Percentiles rank a stretch among this genome's conserved stretches.
These are phyloP conservation scores for Sebastes oblongus DNA, from an alignment of 2,797 vertebrate species.

Conservation along the genomic window DNA sequence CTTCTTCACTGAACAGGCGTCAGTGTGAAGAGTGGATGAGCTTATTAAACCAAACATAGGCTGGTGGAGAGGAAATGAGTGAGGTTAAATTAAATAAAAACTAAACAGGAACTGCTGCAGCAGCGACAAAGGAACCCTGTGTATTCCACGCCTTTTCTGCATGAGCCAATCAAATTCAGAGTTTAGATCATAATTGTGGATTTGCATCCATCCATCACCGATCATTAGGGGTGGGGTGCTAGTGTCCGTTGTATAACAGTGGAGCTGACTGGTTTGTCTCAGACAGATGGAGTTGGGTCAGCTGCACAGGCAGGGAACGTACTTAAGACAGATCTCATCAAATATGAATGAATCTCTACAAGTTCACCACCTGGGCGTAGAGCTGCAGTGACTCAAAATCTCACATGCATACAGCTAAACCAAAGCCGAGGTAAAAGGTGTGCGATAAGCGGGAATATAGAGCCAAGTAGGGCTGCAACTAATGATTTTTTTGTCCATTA, in stretches of 20 bases:
- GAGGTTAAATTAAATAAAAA: constrained; percentile 44
- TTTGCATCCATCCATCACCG: not conserved
- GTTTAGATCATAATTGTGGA: not conserved
- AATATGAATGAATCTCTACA: constrained; percentile 71
- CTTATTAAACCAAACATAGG: constrained; percentile 32
- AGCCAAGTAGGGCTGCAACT: not conserved
- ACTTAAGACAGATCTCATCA: constrained; percentile 60
- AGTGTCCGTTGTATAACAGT: not conserved
- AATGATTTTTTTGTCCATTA: too few relatives aligned
- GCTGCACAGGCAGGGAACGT: constrained; percentile 58
- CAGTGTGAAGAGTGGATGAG: not conserved
- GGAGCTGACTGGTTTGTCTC: not conserved
- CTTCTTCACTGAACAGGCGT: not conserved
- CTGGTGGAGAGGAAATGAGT: constrained; percentile 43
- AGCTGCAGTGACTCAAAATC: constrained; percentile 12
- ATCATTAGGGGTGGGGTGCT: constrained; percentile 21
- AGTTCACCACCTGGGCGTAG: constrained; percentile 63
- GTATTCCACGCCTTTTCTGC: not conserved
- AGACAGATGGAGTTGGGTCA: constrained; percentile 71
- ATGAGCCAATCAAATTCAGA: not conserved
- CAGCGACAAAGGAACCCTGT: constrained; percentile 13
- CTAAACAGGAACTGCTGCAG: constrained; percentile 11
- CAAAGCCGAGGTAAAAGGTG: not conserved
- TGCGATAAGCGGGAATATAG: not conserved
- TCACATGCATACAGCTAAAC: not conserved